Base-by-base conservation (phyloP, 1,140 invertebrate genomes). In the Lycorma delicatula region DNA sequence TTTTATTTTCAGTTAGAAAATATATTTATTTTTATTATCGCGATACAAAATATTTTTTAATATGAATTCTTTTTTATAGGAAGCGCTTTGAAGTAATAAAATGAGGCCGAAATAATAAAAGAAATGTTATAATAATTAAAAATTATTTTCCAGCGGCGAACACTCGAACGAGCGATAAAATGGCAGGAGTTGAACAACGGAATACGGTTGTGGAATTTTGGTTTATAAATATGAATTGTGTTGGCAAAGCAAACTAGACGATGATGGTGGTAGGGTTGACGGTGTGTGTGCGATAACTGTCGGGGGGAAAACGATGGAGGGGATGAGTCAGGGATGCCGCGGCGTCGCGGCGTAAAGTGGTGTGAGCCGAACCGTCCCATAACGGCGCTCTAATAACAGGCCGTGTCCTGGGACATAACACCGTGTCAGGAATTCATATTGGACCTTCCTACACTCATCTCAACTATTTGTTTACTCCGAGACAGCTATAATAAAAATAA, bases 351-450 rank as follows among this genome's bases (percentile, higher is more conserved):
- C n/a, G n/a, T n/a, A n/a, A n/a, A n/a, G n/a, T n/a, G n/a, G n/a
- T n/a, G n/a, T n/a, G n/a, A n/a, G n/a, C n/a, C n/a, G n/a, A n/a
- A n/a, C n/a, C n/a, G n/a, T n/a, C n/a, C n/a, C n/a, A n/a, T n/a
- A n/a, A n/a, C n/a, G 7, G 41, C 41, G 23, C 41, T 44, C 41
- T 44, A 44, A 44, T 44, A 44, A 44, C 41, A 44, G 41, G 41
- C 41, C 41, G 16, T 44, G 41, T 44, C 41, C 41, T 9, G 41
- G 41, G 16, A 22, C 41, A 44, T 44, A 44, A 44, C 41, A 44
- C 41, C 41, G 41, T 44, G 41, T 44, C 41, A 16, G 41, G 41
- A 44, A 44, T 50, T 50, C 48, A 25, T 50, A 29, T 50, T 50
- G 23, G 23, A 26, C 16, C 27, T 25, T 18, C 4, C 23, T 16